These are phyloP conservation scores for Oreotragus oreotragus DNA, from an alignment of 2,113 vertebrate genomes.

Conservation along the genomic window DNA sequence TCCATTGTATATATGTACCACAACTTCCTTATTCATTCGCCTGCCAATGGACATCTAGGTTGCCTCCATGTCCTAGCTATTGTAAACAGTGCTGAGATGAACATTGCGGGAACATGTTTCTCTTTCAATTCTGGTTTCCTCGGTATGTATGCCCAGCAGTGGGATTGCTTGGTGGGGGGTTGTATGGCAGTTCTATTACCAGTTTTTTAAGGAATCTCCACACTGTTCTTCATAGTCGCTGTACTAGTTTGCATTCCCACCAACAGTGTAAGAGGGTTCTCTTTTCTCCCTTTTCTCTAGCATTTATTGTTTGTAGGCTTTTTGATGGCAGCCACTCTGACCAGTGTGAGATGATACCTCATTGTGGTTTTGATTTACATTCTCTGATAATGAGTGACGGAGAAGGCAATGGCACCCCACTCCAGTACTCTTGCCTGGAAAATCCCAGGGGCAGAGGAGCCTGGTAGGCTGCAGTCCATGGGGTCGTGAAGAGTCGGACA, in stretches of 20 bases:
- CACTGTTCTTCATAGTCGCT: not conserved
- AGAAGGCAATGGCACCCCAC: too few relatives aligned
- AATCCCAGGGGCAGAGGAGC: too few relatives aligned
- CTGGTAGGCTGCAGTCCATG: too few relatives aligned
- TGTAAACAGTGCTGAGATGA: not conserved
- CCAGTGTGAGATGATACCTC: not conserved
- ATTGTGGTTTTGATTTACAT: not conserved
- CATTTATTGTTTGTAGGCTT: not conserved
- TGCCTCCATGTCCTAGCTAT: not conserved
- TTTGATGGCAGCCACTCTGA: not conserved
- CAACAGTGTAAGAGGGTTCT: not conserved
- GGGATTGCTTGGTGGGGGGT: not conserved
- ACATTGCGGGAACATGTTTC: not conserved
- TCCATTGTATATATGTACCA: not conserved
- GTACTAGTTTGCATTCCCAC: not conserved
- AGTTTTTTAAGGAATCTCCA: not conserved
- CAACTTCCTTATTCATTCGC: not conserved
- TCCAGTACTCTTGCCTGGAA: too few relatives aligned
- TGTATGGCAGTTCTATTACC: not conserved
- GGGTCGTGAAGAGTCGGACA: too few relatives aligned
- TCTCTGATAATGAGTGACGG: too few relatives aligned
- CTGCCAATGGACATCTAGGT: not conserved
- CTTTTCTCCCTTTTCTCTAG: not conserved
- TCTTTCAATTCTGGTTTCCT: not conserved
- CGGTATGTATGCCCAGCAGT: not conserved